A percentile compares a stretch with the other conserved stretches of the same genome.
These are phyloP conservation scores for Tachycineta bicolor DNA, from an alignment of 2,113 vertebrate genomes.

Conservation along the genomic window DNA sequence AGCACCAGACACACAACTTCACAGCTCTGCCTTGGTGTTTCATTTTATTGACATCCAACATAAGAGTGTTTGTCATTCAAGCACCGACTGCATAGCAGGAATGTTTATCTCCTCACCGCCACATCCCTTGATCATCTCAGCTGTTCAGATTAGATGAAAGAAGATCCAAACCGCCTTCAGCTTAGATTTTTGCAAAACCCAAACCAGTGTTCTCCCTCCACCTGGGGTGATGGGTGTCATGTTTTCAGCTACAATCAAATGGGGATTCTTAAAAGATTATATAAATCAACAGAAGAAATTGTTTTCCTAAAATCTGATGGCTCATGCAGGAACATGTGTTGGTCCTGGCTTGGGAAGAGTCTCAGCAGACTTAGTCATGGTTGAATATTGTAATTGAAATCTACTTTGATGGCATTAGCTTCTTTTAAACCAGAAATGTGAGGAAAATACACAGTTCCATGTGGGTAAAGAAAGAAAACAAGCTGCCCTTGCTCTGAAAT, in stretches of 20 bases:
- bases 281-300: neutral
- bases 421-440: slow-evolving; percentile 22
- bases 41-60: neutral
- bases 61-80: neutral
- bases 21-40: neutral
- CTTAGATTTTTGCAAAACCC: neutral
- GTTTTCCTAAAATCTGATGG: neutral
- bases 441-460: neutral
- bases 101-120: neutral
- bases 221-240: neutral
- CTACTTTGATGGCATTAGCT: neutral
- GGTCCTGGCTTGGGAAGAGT: neutral
- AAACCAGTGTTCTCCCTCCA: neutral
- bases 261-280: neutral
- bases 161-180: neutral
- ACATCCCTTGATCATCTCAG: neutral
- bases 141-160: neutral
- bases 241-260: neutral
- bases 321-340: neutral
- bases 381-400: neutral
- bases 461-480: neutral
- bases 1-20: neutral
- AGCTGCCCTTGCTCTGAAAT: neutral
- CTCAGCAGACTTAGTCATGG: neutral
- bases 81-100: neutral